These are phyloP conservation scores for Heliconius melpomene DNA, from an alignment of 1,140 invertebrate species.

Conservation along the genomic window DNA sequence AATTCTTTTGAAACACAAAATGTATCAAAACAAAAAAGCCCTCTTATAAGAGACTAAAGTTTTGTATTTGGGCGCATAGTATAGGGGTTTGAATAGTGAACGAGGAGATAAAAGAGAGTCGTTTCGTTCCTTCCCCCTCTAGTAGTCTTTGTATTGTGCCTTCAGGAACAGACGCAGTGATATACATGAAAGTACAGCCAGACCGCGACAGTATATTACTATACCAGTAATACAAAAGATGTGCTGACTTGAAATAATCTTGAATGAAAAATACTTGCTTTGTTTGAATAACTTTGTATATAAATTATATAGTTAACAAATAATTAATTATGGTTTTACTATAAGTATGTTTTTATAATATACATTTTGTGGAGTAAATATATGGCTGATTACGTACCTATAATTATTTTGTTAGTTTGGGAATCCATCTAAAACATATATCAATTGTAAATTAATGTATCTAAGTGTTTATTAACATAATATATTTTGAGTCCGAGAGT, in stretches of 20 bases:
- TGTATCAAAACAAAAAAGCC: slow-evolving; percentile 1
- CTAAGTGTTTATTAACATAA: no score
- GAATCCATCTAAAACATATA: no score
- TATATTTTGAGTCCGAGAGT: no score
- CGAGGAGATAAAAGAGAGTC: slow-evolving; percentile 16
- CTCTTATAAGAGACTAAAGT: slow-evolving; percentile 9
- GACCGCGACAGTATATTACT: slow-evolving; percentile 15
- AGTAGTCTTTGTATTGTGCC: slow-evolving; percentile 19
- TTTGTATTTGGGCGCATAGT: slow-evolving; percentile 16
- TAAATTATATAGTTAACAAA: no score
- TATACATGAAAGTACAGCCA: slow-evolving; percentile 7
- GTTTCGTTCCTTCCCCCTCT: slow-evolving; percentile 16
- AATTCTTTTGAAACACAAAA: slow-evolving; percentile 10
- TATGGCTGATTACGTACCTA: no score
- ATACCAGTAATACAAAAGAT: neutral
- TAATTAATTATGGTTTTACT: no score
- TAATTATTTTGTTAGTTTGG: no score
- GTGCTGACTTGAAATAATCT: neutral
- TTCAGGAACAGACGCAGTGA: slow-evolving; percentile 7
- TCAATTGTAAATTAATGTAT: no score
- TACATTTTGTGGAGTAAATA: no score
- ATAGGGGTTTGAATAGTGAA: slow-evolving; percentile 19
- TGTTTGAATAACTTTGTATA: neutral
- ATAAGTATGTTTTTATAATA: no score
- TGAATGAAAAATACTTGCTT: neutral